Evolutionary conservation across 2,113 vertebrate genomes (phyloP), one percentile per base, ranked within the genome.

Genomic region (Microtus oregoni): DNA sequence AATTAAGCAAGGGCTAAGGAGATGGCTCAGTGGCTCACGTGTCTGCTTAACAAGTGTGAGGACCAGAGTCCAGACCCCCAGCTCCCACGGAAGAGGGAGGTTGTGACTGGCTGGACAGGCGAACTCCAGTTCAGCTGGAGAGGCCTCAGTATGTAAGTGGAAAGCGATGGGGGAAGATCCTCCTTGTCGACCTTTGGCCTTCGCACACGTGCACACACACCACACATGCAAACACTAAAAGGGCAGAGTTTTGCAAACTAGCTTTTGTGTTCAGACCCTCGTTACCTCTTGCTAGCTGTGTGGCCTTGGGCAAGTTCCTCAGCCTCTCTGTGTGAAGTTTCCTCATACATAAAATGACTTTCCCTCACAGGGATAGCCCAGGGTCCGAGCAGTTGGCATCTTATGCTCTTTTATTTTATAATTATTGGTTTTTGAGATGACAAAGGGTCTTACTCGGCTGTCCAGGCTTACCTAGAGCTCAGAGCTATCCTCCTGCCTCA

Each of bases 281-380:
- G 70, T 20, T 9, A 79, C 32, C 68, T 24, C 86, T 77, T 24
- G 67, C 68, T 35, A 58, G 68, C 95, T 78, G n/a, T 78, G 68
- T 73, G 90, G 26, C 79, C 30, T 67, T 55, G 55, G 35, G 67
- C 41, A 58, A 81, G 82, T 50, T 10, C 35, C 68, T 82, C 38
- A 89, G 41, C 61, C 13, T 86, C 77, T 95, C 83, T 44, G 28
- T 89, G 79, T 73, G 44, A 61, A 15, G n/a, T 65, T 94, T 89
- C 95, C 35, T 63, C 44, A 1, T 10, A 5, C 24, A 14, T 10
- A 89, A 19, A 58, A 75, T 5, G 41, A 13, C 61, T 82, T 22
- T 47, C 26, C 41, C 26, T 65, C 81, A 85, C 8, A 28, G 26
- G 14, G 24, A 19, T 41, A 55, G 15, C 15, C 4, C 6, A 38